Percentiles rank a stretch among this genome's conserved stretches.
These are phyloP conservation scores for Pterobdella sp. DNA, from an alignment of 2,888 invertebrate genomes.

Conservation along the genomic window DNA sequence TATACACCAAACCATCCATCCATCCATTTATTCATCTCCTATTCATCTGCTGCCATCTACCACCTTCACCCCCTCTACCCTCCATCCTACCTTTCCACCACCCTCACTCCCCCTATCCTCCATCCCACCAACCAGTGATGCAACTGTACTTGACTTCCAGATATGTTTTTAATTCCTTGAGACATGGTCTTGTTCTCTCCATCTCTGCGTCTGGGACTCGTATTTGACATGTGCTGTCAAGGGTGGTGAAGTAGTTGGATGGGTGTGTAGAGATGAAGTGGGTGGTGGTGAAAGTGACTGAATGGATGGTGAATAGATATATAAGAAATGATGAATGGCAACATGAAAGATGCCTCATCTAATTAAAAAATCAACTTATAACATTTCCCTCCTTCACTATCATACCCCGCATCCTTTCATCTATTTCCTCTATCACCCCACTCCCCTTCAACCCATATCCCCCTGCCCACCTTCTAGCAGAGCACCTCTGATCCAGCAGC, in stretches of 20 bases:
- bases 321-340: background rate
- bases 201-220: constrained; percentile 25
- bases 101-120: background rate
- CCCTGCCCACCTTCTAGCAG: constrained; percentile 2
- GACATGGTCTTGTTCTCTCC: constrained; percentile 22
- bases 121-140: constrained; percentile 8
- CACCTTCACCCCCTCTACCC: background rate
- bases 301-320: background rate
- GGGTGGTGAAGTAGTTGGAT: background rate
- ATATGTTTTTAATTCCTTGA: constrained; percentile 25
- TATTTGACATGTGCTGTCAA: constrained; percentile 13
- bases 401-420: background rate
- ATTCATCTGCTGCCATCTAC: background rate
- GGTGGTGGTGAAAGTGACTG: background rate
- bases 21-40: background rate
- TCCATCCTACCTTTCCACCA: background rate
- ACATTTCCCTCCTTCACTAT: background rate
- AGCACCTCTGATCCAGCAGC: constrained; percentile 21
- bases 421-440: background rate
- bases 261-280: background rate
- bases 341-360: background rate
- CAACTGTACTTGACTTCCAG: constrained; percentile 21
- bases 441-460: background rate
- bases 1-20: background rate
- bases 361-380: background rate